Percentiles rank a stretch among this genome's conserved stretches.
Evolutionary conservation across 1,140 invertebrate genomes (phyloP).

Genomic region (Plutomurus gul): DNA sequence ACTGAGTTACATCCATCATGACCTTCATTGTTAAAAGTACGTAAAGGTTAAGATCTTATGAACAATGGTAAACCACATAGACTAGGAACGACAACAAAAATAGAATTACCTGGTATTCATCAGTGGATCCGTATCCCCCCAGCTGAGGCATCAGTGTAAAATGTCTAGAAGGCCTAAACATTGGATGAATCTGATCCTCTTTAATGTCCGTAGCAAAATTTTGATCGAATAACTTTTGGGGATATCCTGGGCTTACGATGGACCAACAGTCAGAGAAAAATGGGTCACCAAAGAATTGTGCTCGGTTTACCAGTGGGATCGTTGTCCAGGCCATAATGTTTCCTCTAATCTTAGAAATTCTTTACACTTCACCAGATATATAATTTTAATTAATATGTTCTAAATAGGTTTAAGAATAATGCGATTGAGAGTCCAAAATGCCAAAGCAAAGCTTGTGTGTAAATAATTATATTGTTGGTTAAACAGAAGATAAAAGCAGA

Average conservation of each 20-base stretch:
- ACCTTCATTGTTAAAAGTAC: too few relatives aligned
- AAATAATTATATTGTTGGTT: too few relatives aligned
- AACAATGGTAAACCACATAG: too few relatives aligned
- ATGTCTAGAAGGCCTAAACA: neutral
- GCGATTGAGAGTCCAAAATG: too few relatives aligned
- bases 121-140: neutral
- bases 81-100: too few relatives aligned
- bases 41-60: too few relatives aligned
- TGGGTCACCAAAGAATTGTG: slow-evolving; percentile 3
- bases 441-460: too few relatives aligned
- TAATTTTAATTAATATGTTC: too few relatives aligned
- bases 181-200: neutral
- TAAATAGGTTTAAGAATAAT: too few relatives aligned
- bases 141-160: neutral
- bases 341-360: too few relatives aligned
- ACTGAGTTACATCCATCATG: slow-evolving; percentile 74
- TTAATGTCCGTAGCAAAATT: neutral
- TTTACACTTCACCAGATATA: too few relatives aligned
- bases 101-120: slow-evolving; percentile 1
- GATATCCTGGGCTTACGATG: neutral
- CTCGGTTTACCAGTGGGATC: neutral
- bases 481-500: too few relatives aligned
- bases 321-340: neutral
- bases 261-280: slow-evolving; percentile 1
- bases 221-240: slow-evolving; percentile 13